Evolutionary conservation across 2,888 invertebrate species (phyloP).

Genomic region (Syritta pipiens): DNA sequence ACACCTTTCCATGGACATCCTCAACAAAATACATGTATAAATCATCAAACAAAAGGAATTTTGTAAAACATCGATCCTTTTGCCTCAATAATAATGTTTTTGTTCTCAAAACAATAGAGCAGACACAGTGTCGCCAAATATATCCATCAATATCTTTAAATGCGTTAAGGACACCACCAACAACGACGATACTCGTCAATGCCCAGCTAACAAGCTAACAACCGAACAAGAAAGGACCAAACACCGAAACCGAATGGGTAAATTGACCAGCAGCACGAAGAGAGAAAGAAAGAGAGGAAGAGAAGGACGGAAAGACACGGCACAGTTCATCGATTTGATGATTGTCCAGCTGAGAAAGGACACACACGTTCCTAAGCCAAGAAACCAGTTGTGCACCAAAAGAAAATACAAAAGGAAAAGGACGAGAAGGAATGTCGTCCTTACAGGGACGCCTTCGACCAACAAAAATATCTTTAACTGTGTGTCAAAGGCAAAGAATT

Average conservation of each 20-base stretch:
- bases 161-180: slow-evolving; percentile 66
- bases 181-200: slow-evolving; percentile 32
- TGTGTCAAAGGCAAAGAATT: slow-evolving; percentile 60
- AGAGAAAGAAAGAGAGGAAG: neutral
- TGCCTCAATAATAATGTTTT: slow-evolving; percentile 70
- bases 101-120: slow-evolving; percentile 72
- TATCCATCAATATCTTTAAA: slow-evolving; percentile 70
- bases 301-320: neutral
- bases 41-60: slow-evolving; percentile 59
- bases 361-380: slow-evolving; percentile 51
- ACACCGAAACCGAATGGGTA: slow-evolving; percentile 33
- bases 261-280: slow-evolving; percentile 32
- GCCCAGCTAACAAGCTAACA: slow-evolving; percentile 39
- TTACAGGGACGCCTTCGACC: slow-evolving; percentile 13
- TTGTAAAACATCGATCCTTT: slow-evolving; percentile 57
- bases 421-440: slow-evolving; percentile 26
- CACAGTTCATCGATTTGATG: slow-evolving; percentile 49
- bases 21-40: slow-evolving; percentile 41
- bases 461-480: slow-evolving; percentile 46
- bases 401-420: neutral
- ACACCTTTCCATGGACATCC: slow-evolving; percentile 29
- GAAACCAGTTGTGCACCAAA: slow-evolving; percentile 36
- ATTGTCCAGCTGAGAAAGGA: slow-evolving; percentile 62
- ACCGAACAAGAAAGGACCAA: slow-evolving; percentile 29
- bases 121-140: slow-evolving; percentile 73